Base-by-base conservation (phyloP, 2,113 vertebrate species). In the Morphnarchus princeps region DNA sequence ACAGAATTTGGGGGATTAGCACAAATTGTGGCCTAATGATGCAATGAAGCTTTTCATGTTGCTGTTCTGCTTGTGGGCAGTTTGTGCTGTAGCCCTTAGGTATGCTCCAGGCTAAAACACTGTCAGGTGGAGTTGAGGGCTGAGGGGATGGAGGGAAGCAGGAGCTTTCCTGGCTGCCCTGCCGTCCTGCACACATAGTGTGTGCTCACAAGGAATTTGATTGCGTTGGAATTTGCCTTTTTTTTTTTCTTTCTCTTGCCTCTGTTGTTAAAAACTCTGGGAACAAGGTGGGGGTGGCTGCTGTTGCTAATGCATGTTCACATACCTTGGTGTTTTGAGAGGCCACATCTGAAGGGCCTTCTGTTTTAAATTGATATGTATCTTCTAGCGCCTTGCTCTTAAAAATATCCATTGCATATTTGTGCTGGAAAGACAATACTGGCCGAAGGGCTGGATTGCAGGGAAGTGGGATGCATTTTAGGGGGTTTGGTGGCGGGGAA, bases 21-120 rank as follows among this genome's bases (percentile, higher is more conserved):
- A 84, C 76, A 95, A 70, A 91, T 91, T 94, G 87, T 82, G 73
- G 69, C 90, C 96, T 97, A 97, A 97, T 97, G 94, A 97, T 97
- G 91, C 17, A 59, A 50, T 42, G 78, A 84, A 92, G 73, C 49
- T 40, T 94, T 96, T 98, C 54, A 86, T 87, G 94, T 95, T 49
- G 90, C 80, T 96, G 87, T 81, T 87, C 47, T 89, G 82, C 91
- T 98, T 17, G 6, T 83, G 94, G 95, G 90, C 78, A 96, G 87
- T 70, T 73, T 96, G 69, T 87, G 91, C 83, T 87, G 80, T 80
- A 90, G 89, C 91, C 89, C 52, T 91, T 78, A 61, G 85, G 81
- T 84, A 71, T 43, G 94, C 97, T 89, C 36, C 89, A 83, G 95
- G 96, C 95, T 90, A 94, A 92, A 89, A 65, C 63, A 52, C 67